Evolutionary conservation across 2,113 vertebrate genomes (phyloP), one percentile per base, ranked within the genome.

Genomic region (Ictalurus furcatus): DNA sequence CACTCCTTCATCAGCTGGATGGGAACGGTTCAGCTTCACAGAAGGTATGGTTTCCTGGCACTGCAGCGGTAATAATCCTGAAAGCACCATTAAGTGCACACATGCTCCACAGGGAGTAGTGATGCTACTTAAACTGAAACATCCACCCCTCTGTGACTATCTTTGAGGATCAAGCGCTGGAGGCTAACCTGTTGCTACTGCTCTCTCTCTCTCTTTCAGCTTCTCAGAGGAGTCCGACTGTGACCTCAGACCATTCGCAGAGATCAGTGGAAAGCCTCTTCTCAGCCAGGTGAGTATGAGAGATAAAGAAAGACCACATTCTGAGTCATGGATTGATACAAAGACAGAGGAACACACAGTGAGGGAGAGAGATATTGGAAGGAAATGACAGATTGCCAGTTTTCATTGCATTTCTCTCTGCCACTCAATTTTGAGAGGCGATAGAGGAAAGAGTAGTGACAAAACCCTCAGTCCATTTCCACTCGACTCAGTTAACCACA

Each of bases 251-350:
- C 83, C 96, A 96, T 92, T 96, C 96, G 28, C 95, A 95, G 92
- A 97, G 96, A 92, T 94, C 96, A 63, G 93, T 97, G 0, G 97
- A 99, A 92, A 96, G 94, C 88, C 94, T 98, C 85, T 98, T 98
- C 93, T 95, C 97, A 88, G 95, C 97, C 90, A 98, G 96, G 98
- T 99, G 95, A 14, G 94, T 93, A 91, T 78, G 34, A 48, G 58
- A 83, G 79, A 84, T 40, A 34, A 6, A 78, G 48, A 48, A 73
- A 17, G n/a, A 56, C 28, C 28, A 34, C 52, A 21, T 21, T 81
- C 52, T 30, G 28, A 30, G 52, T 58, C n/a, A 37, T 34, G 48
- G 52, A 28, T n/a, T 52, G 76, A 37, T 23, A 19, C n/a, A 25
- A 25, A 74, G 30, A 76, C 19, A 34, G 58, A 48, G n/a, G 52